These are phyloP conservation scores for Lasioglossum marginatum DNA, from an alignment of 2,888 invertebrate species.

Conservation along the genomic window DNA sequence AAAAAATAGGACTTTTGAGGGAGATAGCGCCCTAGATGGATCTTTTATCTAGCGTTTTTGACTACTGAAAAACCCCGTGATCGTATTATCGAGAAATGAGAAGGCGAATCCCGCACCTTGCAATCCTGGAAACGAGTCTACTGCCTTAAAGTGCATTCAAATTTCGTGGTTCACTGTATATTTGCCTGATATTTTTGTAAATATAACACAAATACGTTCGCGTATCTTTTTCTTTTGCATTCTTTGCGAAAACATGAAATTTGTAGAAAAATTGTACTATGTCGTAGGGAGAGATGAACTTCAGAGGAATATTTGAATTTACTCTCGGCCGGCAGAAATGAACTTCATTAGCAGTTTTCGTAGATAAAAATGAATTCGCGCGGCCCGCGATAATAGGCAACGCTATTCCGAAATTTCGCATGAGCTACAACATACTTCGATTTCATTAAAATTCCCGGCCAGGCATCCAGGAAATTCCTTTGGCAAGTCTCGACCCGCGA, in stretches of 20 bases:
- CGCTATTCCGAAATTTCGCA: neutral
- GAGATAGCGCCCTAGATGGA: no score
- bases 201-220: neutral
- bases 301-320: neutral
- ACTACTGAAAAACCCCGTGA: no score
- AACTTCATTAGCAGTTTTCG: neutral
- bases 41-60: no score
- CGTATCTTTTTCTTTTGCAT: neutral
- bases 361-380: neutral
- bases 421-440: neutral
- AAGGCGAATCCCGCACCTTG: no score
- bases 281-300: neutral
- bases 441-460: slow-evolving; percentile 6
- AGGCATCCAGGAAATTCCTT: slow-evolving; percentile 6
- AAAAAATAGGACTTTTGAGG: no score
- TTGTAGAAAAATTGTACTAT: neutral
- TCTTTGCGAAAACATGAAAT: neutral
- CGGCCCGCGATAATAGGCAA: neutral
- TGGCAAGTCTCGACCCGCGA: neutral
- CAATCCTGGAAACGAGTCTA: no score
- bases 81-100: no score
- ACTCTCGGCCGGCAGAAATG: neutral
- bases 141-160: no score
- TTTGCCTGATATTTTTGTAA: neutral
- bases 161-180: no score